phyloP scores from a whole-genome alignment of 2,113 vertebrate species.

The Sturnus vulgaris region DNA sequence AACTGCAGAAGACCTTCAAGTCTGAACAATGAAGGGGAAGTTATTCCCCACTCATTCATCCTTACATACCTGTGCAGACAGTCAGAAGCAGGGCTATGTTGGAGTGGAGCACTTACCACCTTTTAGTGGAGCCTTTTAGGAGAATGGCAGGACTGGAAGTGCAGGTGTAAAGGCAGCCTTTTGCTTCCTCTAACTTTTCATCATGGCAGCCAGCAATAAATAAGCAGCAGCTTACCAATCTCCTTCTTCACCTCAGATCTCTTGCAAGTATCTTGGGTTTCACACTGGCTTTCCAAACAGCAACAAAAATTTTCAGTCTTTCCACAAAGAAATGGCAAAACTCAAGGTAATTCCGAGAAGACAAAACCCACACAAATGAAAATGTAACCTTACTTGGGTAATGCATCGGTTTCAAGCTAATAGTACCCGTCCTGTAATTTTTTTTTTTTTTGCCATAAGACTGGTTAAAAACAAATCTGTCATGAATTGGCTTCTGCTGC shows the following conservation, averaged over 20 bases:
- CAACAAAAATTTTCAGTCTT: not conserved
- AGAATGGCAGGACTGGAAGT: not conserved
- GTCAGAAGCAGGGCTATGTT: not conserved
- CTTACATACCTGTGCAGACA: fast-evolving
- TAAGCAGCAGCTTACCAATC: not conserved
- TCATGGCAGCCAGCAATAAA: not conserved
- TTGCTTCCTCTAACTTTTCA: not conserved
- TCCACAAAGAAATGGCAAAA: not conserved
- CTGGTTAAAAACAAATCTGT: not conserved
- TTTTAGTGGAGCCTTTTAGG: not conserved
- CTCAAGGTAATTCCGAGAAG: not conserved
- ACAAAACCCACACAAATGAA: not conserved
- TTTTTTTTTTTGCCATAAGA: not conserved
- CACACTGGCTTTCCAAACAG: not conserved
- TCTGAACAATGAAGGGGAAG: not conserved
- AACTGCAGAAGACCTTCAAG: not conserved
- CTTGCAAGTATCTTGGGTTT: not conserved
- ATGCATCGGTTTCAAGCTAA: not conserved
- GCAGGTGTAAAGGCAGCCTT: not conserved
- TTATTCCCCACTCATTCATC: not conserved
- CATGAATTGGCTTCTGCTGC: not conserved
- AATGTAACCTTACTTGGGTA: not conserved
- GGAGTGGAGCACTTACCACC: not conserved
- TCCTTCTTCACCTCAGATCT: not conserved
- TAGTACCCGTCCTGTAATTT: not conserved